A percentile compares a stretch with the other conserved stretches of the same genome.
Evolutionary conservation across 2,797 vertebrate genomes (phyloP).

Genomic region (Alouatta caraya): DNA sequence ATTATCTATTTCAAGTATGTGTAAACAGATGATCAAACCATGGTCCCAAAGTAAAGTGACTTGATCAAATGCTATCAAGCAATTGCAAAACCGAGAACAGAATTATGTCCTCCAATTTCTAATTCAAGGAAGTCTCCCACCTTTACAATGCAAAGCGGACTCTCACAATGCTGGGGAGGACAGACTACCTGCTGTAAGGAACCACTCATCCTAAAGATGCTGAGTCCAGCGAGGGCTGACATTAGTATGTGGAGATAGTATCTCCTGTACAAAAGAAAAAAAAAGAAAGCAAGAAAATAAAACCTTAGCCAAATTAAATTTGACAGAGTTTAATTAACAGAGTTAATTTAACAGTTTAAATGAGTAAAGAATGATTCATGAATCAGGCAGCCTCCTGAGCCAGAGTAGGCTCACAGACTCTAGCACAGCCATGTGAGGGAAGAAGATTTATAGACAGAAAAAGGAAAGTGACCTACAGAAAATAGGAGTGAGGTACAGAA

Average conservation of each 20-base stretch:
- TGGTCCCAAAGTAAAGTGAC: neutral
- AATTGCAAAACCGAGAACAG: neutral
- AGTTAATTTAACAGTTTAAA: neutral
- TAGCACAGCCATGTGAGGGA: neutral
- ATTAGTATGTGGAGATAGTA: accelerated
- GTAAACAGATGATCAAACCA: accelerated
- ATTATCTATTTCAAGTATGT: accelerated
- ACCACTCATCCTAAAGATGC: too few relatives aligned
- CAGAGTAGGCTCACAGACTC: neutral
- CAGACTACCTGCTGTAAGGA: accelerated
- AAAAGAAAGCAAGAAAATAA: too few relatives aligned
- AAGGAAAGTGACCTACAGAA: too few relatives aligned
- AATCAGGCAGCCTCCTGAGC: neutral
- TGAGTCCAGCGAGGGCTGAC: neutral
- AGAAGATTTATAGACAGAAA: neutral
- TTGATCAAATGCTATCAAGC: neutral
- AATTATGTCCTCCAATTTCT: neutral
- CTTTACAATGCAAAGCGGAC: neutral
- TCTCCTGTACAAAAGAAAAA: too few relatives aligned
- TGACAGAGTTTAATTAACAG: neutral
- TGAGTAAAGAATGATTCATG: neutral
- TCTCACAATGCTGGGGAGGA: accelerated
- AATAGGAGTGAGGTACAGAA: too few relatives aligned
- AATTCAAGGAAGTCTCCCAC: neutral
- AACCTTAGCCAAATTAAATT: neutral